A percentile compares a stretch with the other conserved stretches of the same genome.
Evolutionary conservation across 2,113 vertebrate genomes (phyloP).

Genomic region (Polyodon spathula): DNA sequence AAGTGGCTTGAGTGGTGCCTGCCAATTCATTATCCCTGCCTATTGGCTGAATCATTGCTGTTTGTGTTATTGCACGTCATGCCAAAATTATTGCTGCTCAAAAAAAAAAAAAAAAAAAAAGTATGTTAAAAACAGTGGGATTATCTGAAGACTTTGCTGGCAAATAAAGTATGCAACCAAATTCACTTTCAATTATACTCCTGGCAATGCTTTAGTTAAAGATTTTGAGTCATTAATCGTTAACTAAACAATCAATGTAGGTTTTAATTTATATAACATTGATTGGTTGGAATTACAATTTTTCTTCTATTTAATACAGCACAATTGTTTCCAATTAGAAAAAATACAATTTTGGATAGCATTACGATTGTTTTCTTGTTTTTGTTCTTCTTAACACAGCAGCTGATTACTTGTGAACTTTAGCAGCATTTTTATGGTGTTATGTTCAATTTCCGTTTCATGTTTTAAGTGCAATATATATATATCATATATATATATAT

Average conservation of each 20-base stretch:
- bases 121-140: not conserved
- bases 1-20: conserved; percentile 22
- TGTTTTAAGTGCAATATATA: too few relatives aligned
- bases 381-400: not conserved
- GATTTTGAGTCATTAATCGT: conserved; percentile 31
- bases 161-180: conserved; percentile 33
- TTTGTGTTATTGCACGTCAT: conserved; percentile 26
- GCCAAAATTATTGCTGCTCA: conserved; percentile 8
- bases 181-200: conserved; percentile 31
- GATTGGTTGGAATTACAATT: conserved; percentile 27
- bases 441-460: too few relatives aligned
- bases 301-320: conserved; percentile 25
- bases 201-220: conserved; percentile 27
- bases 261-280: conserved; percentile 33
- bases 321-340: conserved; percentile 27
- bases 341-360: conserved; percentile 11
- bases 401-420: too few relatives aligned
- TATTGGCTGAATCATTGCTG: conserved; percentile 24
- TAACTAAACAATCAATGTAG: conserved; percentile 30
- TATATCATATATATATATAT: too few relatives aligned
- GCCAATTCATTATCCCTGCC: conserved; percentile 32
- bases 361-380: conserved; percentile 7
- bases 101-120: conserved; percentile 2
- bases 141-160: conserved; percentile 21
- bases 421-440: too few relatives aligned